A percentile compares a stretch with the other conserved stretches of the same genome.
Evolutionary conservation across 2,888 invertebrate species (phyloP).

Genomic region (Dendrolimus pini): DNA sequence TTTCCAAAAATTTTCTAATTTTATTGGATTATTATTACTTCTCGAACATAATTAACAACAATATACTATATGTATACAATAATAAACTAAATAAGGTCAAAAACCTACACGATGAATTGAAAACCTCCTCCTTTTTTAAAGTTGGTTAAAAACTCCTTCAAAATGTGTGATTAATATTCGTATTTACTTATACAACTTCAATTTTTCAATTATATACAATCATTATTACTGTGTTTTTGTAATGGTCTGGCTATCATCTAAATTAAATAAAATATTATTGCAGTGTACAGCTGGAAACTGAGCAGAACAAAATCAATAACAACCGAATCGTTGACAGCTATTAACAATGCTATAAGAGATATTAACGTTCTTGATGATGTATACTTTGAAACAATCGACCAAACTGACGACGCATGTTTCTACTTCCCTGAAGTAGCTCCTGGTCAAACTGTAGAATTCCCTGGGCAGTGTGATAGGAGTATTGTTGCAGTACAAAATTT

Average conservation of each 20-base stretch:
- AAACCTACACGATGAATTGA: not conserved
- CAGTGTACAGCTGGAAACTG: constrained; percentile 64
- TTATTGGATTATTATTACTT: no score
- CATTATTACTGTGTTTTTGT: no score
- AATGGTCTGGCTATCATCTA: no score
- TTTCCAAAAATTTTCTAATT: no score
- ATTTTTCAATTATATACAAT: constrained; percentile 1
- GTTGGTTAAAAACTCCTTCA: no score
- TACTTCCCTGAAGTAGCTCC: constrained; percentile 40
- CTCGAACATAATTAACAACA: no score
- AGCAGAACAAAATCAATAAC: constrained; percentile 37
- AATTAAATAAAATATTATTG: constrained; percentile 4
- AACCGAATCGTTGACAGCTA: constrained; percentile 20
- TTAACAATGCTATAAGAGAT: constrained; percentile 26
- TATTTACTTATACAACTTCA: not conserved
- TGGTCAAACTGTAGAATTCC: constrained; percentile 40
- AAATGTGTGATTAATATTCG: no score
- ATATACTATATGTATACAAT: no score
- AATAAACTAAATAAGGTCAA: no score
- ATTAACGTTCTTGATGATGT: constrained; percentile 35
- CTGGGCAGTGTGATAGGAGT: constrained; percentile 45
- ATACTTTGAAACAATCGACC: constrained; percentile 45
- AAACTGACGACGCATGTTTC: constrained; percentile 48
- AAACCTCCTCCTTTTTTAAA: no score
- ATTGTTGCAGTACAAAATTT: constrained; percentile 44